phyloP scores from a whole-genome alignment of 2,113 vertebrate genomes.

The Aphyosemion australe region DNA sequence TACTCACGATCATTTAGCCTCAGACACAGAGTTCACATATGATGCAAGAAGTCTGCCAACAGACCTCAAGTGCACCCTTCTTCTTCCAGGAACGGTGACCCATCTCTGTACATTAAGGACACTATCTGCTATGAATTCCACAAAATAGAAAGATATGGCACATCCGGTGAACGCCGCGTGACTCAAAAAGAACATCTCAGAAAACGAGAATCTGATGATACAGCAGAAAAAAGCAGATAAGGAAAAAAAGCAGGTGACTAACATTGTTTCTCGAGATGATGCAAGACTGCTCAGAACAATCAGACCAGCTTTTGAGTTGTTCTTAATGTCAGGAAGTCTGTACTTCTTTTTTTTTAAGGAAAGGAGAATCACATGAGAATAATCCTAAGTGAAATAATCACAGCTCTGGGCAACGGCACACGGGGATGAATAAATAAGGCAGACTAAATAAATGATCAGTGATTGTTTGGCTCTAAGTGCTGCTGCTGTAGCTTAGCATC shows the following conservation, averaged over 20 bases:
- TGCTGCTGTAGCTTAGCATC: constrained; percentile 72
- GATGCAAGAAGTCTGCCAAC: constrained; percentile 28
- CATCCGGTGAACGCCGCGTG: constrained; percentile 8
- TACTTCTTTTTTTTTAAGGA: constrained; percentile 44
- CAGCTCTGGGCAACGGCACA: constrained; percentile 69
- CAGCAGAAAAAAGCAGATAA: constrained; percentile 6
- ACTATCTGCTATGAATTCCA: constrained; percentile 41
- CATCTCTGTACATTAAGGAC: constrained; percentile 12
- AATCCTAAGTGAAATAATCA: constrained; percentile 70
- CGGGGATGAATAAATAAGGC: constrained; percentile 76
- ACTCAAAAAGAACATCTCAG: constrained; percentile 22
- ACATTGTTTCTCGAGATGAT: constrained; percentile 5
- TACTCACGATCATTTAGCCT: constrained; percentile 43
- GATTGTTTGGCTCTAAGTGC: constrained; percentile 78
- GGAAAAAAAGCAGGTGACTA: constrained; percentile 14
- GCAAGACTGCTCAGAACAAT: constrained; percentile 4
- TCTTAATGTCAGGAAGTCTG: constrained; percentile 40
- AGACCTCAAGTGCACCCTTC: constrained; percentile 8
- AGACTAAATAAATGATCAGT: constrained; percentile 80
- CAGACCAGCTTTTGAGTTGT: constrained; percentile 9
- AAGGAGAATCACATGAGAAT: constrained; percentile 62
- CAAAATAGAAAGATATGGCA: constrained; percentile 29
- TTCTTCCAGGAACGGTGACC: constrained; percentile 30
- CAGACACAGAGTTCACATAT: constrained; percentile 26
- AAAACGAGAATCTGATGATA: constrained; percentile 26